Base-by-base conservation (phyloP, 1,140 invertebrate species). In the Brachionus koreanus region DNA sequence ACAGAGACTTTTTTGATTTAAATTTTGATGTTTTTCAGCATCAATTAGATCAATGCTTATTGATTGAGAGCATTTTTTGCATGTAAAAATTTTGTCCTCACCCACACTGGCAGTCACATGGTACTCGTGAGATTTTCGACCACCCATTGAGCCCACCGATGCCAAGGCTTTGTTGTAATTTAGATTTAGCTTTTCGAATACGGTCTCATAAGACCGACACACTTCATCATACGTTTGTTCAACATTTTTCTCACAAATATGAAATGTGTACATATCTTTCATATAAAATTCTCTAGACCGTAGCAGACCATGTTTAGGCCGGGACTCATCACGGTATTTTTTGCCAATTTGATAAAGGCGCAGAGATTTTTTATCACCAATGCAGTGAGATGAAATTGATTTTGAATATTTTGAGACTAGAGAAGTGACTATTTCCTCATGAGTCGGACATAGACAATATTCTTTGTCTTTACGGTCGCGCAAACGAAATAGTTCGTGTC, bases 211-310 rank as follows among this genome's bases (percentile, higher is more conserved):
- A 12, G 91, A 90, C 33, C 90, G 83, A 84, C 90, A 91, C 0
- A 96, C 89, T 81, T 86, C 82, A 0, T 92, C 84, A 86, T 97
- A 97, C 0, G 93, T 94, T 61, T 89, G 83, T 83, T 87, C 84
- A 5, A 94, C 92, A 75, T 85, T 85, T 83, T 91, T 89, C 39
- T 89, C 83, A 84, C 87, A 87, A 0, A 86, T 83, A 89, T 96
- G 94, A 89, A 97, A 97, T 0, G 93, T 92, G 86, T 97, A 97
- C 83, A 96, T 89, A 90, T 97, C 95, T 89, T 96, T 96, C 95
- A 97, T 97, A 5, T 95, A 84, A 88, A 97, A 97, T 89, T 97
- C 94, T 86, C 92, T 90, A 1, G 91, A 91, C 84, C 95, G 88
- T 52, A 97, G 89, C 1, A 97, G 87, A 2, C 94, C 95, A 87